These are phyloP conservation scores for Rotaria magnacalcarata DNA, from an alignment of 2,888 invertebrate species.

Conservation along the genomic window DNA sequence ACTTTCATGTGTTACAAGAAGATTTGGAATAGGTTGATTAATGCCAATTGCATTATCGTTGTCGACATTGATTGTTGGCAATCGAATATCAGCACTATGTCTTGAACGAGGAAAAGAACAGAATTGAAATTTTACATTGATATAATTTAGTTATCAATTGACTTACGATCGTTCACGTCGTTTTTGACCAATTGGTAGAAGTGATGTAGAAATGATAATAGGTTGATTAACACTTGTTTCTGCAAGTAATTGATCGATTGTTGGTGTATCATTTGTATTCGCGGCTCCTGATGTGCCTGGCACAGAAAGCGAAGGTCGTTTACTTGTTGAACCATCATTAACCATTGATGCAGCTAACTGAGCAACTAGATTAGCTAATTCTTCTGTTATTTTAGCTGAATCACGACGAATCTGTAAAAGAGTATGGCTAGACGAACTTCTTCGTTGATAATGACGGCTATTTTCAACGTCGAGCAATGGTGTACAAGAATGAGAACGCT, in stretches of 20 bases:
- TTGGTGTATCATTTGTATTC: not conserved
- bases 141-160: not conserved
- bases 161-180: not conserved
- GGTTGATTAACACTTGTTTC: constrained; percentile 1
- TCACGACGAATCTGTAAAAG: constrained; percentile 16
- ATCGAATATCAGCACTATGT: constrained; percentile 16
- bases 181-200: not conserved
- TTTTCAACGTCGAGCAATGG: not conserved
- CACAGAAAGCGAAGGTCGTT: not conserved
- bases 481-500: not conserved
- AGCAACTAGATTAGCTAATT: constrained; percentile 17
- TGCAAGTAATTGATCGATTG: not conserved
- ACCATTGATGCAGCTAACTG: not conserved
- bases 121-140: not conserved
- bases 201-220: not conserved
- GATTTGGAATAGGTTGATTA: not conserved
- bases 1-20: not conserved
- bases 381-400: constrained; percentile 9
- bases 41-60: too few relatives aligned
- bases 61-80: not conserved
- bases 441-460: not conserved
- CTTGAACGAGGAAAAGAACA: not conserved
- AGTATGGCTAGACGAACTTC: constrained; percentile 17
- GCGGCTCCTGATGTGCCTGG: not conserved
- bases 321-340: not conserved